Evolutionary conservation across 1,140 invertebrate species (phyloP).

Genomic region (Cepaea nemoralis): DNA sequence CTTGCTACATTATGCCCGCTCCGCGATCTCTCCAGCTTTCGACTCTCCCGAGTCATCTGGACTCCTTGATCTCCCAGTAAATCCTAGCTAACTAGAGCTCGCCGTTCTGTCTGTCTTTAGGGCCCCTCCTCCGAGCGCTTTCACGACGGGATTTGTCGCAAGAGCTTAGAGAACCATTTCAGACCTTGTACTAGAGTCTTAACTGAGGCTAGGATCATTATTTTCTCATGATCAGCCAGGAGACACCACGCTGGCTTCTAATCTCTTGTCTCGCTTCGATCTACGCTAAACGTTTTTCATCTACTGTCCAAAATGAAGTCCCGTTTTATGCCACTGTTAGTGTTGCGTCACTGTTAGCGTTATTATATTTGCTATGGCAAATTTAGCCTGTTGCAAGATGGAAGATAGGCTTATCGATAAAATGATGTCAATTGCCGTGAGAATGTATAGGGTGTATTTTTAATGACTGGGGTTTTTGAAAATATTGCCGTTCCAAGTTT

Average conservation of each 20-base stretch:
- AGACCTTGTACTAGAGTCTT: background rate
- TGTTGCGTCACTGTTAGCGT: no score
- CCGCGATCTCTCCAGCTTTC: background rate
- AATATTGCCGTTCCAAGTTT: no score
- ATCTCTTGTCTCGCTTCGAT: slow-evolving; percentile 1
- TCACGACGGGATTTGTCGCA: slow-evolving; percentile 12
- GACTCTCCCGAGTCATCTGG: background rate
- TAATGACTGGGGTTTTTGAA: no score
- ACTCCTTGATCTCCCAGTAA: background rate
- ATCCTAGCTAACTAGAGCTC: background rate
- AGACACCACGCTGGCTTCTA: background rate
- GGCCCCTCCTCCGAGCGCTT: background rate
- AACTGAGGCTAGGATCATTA: slow-evolving; percentile 9
- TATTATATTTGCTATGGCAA: no score
- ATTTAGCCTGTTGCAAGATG: no score
- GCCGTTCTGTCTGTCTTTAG: background rate
- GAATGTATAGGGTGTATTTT: no score
- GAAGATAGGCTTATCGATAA: no score
- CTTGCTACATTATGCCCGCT: no score
- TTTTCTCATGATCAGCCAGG: slow-evolving; percentile 3
- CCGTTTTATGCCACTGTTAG: background rate
- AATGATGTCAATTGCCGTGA: no score
- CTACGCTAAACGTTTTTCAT: background rate
- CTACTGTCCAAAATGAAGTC: background rate
- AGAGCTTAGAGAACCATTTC: slow-evolving; percentile 15